These are phyloP conservation scores for Girardinichthys multiradiatus DNA, from an alignment of 2,113 vertebrate species.

Conservation along the genomic window DNA sequence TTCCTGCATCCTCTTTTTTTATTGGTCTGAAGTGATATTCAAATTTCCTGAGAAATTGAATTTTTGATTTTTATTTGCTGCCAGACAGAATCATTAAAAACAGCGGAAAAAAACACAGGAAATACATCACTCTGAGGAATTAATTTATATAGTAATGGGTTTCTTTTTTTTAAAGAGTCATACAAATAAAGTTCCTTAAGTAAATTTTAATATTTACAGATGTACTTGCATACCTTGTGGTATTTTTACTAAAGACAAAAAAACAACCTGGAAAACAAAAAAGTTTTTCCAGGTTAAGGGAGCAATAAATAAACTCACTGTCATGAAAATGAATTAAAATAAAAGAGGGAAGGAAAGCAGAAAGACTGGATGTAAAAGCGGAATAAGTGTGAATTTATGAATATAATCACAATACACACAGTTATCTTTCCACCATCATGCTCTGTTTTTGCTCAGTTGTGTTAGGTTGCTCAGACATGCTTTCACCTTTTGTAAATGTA, in stretches of 20 bases:
- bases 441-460: slow-evolving; percentile 4
- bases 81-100: too few species aligned
- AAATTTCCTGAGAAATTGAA: too few species aligned
- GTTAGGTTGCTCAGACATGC: slow-evolving; percentile 21
- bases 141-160: too few species aligned
- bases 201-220: background rate
- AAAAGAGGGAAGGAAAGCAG: background rate
- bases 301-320: background rate
- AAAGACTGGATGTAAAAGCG: background rate
- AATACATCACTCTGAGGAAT: too few species aligned
- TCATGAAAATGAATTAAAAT: slow-evolving; percentile 1
- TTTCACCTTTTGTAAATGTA: slow-evolving; percentile 24
- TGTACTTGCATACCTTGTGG: background rate
- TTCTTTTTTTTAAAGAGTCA: too few species aligned
- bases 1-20: too few species aligned
- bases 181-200: background rate
- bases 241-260: background rate
- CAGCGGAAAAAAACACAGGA: too few species aligned
- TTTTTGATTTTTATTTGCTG: too few species aligned
- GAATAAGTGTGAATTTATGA: background rate
- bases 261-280: too few species aligned
- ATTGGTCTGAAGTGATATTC: too few species aligned
- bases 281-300: background rate
- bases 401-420: background rate
- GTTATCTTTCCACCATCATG: background rate